Evolutionary conservation across 23 tunicate species (phyloP), one percentile per base, ranked within the genome.

Genomic region (Trididemnum clinides): DNA sequence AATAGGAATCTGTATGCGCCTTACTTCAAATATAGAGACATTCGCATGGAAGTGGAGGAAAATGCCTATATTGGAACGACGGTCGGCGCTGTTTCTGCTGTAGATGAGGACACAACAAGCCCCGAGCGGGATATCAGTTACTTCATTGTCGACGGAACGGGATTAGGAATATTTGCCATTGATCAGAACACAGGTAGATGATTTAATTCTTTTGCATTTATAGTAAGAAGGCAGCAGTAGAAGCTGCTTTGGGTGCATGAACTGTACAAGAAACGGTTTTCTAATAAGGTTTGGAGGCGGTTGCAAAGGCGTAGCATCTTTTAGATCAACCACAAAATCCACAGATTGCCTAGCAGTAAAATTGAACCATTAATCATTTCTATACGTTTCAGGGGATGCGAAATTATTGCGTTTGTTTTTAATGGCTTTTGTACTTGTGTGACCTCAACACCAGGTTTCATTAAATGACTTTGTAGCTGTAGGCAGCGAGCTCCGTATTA

Each of bases 1-100:
- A 90, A 92, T 72, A 51, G 90, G 23, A 92, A 92, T 63, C 71
- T 88, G 29, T 25, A 87, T 59, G 85, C 97, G 33, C 97, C 97
- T 0, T 81, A 71, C 37, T 92, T 92, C 50, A 34, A 50, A 15
- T 37, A 50, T 20, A 57, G 64, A 19, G 34, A 69, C 25, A 37
- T 80, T 1, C 31, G 36, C 0, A 0, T 80, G 28, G 84, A 39
- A 28, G 91, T 92, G 23, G 28, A 66, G 1, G 97, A 92, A 77
- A 57, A 87, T 39, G 82, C 82, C 37, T 64, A 1, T 7, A 51
- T 92, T 10, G 90, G 82, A 34, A 51, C 85, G 19, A 26, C 25
- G n/a, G 71, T 92, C 22, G 69, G 88, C 20, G 19, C 64, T 10
- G 71, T 80, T 0, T 73, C 80, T 15, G 98, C 92, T 6, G 82